Percentiles rank a stretch among this genome's conserved stretches.
phyloP scores from a whole-genome alignment of 2,888 invertebrate genomes.

The Bruchidius siliquastri region DNA sequence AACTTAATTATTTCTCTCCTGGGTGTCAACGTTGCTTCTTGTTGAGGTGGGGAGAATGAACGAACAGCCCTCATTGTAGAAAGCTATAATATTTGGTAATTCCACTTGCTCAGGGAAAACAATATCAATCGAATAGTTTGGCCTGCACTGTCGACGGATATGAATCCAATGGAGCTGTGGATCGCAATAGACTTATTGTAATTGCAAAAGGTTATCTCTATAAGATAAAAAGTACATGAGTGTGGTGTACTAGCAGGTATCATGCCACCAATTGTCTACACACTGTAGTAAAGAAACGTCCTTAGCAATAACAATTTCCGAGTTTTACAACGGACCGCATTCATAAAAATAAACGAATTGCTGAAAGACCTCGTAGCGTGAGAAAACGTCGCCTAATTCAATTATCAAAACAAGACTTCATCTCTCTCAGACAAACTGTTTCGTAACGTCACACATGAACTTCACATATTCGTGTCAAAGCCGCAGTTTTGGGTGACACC shows the following conservation, averaged over 20 bases:
- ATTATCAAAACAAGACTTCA: not conserved
- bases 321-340: not conserved
- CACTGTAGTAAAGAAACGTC: not conserved
- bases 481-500: not conserved
- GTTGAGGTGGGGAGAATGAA: too few relatives aligned
- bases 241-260: not conserved
- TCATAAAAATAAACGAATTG: not conserved
- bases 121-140: too few relatives aligned
- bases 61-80: too few relatives aligned
- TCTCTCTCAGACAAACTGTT: not conserved
- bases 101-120: too few relatives aligned
- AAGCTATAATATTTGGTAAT: too few relatives aligned
- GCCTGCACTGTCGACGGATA: too few relatives aligned
- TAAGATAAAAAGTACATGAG: too few relatives aligned
- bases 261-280: not conserved
- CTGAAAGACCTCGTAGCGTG: not conserved
- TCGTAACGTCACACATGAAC: not conserved
- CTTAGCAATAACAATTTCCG: not conserved
- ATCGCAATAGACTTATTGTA: too few relatives aligned
- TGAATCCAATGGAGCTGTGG: too few relatives aligned
- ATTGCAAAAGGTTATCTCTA: too few relatives aligned
- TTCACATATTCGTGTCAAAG: not conserved
- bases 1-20: too few relatives aligned
- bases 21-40: too few relatives aligned
- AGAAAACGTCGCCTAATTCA: not conserved